Evolutionary conservation across 1,140 invertebrate species (phyloP).

Genomic region (Pseudomyrmex gracilis): DNA sequence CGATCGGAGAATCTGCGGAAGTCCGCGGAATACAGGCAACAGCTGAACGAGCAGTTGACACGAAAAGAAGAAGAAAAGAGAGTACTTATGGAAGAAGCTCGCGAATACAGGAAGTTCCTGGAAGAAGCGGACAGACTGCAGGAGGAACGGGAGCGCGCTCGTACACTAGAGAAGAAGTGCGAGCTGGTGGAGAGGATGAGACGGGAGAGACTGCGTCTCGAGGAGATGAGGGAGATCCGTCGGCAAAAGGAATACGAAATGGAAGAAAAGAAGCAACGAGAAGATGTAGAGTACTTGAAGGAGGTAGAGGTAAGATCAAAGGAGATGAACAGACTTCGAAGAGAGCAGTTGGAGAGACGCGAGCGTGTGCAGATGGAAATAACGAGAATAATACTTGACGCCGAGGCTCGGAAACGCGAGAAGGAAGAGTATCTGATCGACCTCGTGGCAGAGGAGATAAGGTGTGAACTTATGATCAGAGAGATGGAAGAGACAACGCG

Average conservation of each 20-base stretch:
- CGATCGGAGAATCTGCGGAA: neutral
- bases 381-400: slow-evolving; percentile 65
- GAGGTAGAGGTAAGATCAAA: slow-evolving; percentile 61
- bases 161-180: slow-evolving; percentile 48
- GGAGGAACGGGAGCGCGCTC: slow-evolving; percentile 65
- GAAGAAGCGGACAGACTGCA: slow-evolving; percentile 67
- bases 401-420: slow-evolving; percentile 52
- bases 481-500: slow-evolving; percentile 54
- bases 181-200: slow-evolving; percentile 58
- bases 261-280: slow-evolving; percentile 28
- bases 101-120: slow-evolving; percentile 69
- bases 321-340: neutral
- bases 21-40: slow-evolving; percentile 58
- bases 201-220: slow-evolving; percentile 66
- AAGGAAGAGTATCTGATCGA: slow-evolving; percentile 69
- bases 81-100: slow-evolving; percentile 54
- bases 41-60: slow-evolving; percentile 71
- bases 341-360: slow-evolving; percentile 54
- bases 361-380: slow-evolving; percentile 62
- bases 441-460: slow-evolving; percentile 75
- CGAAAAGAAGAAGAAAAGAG: slow-evolving; percentile 61
- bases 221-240: slow-evolving; percentile 62
- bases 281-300: slow-evolving; percentile 60
- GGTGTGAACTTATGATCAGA: slow-evolving; percentile 52
- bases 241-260: slow-evolving; percentile 50